Percentiles rank a stretch among this genome's conserved stretches.
These are phyloP conservation scores for Folsomia candida DNA, from an alignment of 2,888 invertebrate genomes.

Conservation along the genomic window DNA sequence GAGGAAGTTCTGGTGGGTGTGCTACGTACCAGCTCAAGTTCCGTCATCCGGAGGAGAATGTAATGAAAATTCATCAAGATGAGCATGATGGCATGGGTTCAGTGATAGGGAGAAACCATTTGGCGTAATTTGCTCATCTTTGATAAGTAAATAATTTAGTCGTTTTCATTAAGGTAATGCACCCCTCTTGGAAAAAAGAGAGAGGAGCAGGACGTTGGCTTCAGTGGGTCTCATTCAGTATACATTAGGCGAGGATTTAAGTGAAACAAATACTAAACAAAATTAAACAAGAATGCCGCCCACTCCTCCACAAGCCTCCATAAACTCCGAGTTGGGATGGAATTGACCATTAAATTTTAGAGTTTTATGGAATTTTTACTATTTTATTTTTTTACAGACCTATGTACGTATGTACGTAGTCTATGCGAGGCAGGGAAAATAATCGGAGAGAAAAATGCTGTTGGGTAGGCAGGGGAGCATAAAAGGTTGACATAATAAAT, in stretches of 20 bases:
- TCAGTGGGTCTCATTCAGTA: not conserved
- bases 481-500: too few species aligned
- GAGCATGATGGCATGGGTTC: too few species aligned
- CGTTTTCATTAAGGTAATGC: conserved; percentile 10
- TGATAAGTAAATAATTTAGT: not conserved
- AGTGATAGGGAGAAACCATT: not conserved
- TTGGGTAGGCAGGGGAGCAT: too few species aligned
- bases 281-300: not conserved
- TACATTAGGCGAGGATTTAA: too few species aligned
- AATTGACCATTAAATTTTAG: not conserved
- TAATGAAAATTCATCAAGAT: conserved; percentile 6
- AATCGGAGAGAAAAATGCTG: too few species aligned
- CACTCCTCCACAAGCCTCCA: too few species aligned
- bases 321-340: not conserved
- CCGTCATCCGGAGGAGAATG: too few species aligned
- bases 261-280: not conserved
- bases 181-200: not conserved
- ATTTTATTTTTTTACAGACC: not conserved
- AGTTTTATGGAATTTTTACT: not conserved
- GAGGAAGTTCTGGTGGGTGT: not conserved
- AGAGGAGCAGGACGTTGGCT: not conserved
- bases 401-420: not conserved
- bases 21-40: not conserved
- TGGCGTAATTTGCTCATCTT: not conserved
- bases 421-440: too few species aligned